Base-by-base conservation (phyloP, 2,113 vertebrate species). In the Anguilla rostrata region DNA sequence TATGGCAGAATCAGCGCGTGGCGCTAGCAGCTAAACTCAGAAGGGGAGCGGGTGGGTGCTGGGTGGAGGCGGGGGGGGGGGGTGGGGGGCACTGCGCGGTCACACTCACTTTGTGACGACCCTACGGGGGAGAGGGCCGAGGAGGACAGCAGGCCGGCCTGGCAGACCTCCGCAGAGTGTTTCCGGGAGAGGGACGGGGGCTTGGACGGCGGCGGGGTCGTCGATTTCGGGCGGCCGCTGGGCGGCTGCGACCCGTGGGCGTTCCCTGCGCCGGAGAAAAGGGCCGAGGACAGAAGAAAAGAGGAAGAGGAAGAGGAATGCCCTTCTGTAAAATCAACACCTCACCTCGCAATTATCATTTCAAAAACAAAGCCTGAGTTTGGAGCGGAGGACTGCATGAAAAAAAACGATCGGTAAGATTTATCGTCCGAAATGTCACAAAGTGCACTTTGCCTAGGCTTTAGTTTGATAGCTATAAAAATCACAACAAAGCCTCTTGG, bases 101-200 rank as follows among this genome's bases (percentile, higher is more conserved):
- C 84, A 40, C 78, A 97, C 98, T 99, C 94, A 99, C 98, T 98
- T 96, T 99, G 98, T 91, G 97, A 96, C 87, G 97, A 96, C 88
- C 96, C 96, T 91, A 98, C 97, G 83, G 98, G 98, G 63, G 98
- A 99, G 90, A 98, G 95, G 66, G 97, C 96, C 82, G 97, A 93
- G 9, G 98, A 97, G 75, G 98, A 99, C 92, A 99, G 96, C 95
- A 99, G 95, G 93, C 96, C 95, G 91, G 97, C 94, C 95, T 97
- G 97, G 88, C 90, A 96, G 91, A 97, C 94, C 91, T 99, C 98
- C 94, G 97, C 89, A 16, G 98, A 99, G 90, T 98, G 98, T 89
- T 99, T 99, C 91, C 98, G 97, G 91, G 96, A 98, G 91, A 99
- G 95, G 92, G 95, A 95, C 88, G 96, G 96, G 89, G 96, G 94